Percentiles rank a stretch among this genome's conserved stretches.
These are phyloP conservation scores for Chalcis sispes DNA, from an alignment of 2,888 invertebrate genomes.

Conservation along the genomic window DNA sequence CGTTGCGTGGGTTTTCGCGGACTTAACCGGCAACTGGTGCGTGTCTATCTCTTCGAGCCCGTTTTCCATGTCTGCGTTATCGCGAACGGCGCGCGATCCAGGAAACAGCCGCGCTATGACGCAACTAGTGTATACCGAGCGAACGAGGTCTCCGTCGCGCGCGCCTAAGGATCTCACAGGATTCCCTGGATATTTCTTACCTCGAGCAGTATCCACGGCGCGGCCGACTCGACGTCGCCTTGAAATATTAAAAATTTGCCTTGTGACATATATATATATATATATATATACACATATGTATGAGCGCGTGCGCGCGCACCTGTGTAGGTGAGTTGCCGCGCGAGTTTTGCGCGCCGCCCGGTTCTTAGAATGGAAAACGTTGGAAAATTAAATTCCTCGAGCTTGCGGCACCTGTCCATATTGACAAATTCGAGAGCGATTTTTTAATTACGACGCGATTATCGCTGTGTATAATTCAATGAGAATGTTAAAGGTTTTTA, in stretches of 20 bases:
- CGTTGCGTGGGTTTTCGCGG: conserved; percentile 61
- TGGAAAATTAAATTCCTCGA: conserved; percentile 26
- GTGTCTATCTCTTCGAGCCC: conserved; percentile 61
- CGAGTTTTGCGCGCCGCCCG: conserved; percentile 4
- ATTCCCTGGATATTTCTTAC: conserved; percentile 4
- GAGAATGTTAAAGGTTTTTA: too few relatives aligned
- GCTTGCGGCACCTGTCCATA: not conserved
- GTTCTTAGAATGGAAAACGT: conserved; percentile 14
- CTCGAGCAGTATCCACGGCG: conserved; percentile 16
- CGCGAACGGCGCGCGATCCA: conserved; percentile 51
- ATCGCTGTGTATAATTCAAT: too few relatives aligned
- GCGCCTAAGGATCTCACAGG: not conserved
- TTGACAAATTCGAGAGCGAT: conserved; percentile 13
- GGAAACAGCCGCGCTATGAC: conserved; percentile 57
- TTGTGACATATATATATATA: conserved; percentile 34
- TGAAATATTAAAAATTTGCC: conserved; percentile 31
- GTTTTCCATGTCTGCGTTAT: conserved; percentile 59
- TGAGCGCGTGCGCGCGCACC: too few relatives aligned
- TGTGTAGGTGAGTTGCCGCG: not conserved
- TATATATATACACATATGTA: too few relatives aligned
- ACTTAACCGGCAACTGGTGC: conserved; percentile 62
- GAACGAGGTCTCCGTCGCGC: conserved; percentile 31
- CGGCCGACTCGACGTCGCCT: conserved; percentile 39
- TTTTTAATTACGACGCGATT: not conserved
- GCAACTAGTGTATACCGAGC: conserved; percentile 42